Percentiles rank a stretch among this genome's conserved stretches.
Conservation (phyloP, 2,113 vertebrate species). For the Cyprinodon brontotheroides region DNA sequence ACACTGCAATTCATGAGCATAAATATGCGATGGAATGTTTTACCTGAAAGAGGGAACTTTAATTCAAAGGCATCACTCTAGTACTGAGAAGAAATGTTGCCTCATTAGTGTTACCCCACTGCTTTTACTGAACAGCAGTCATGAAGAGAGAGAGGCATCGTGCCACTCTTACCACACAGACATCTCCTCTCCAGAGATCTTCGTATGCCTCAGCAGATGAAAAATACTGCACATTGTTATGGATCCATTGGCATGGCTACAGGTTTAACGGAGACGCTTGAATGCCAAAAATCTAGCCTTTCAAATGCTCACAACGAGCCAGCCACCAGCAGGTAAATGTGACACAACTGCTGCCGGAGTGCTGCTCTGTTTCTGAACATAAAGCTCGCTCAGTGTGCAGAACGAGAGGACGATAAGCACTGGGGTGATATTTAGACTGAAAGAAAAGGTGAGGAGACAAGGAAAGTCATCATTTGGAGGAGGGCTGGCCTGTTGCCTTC, state of each 20-base stretch:
- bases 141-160: slow-evolving; percentile 35
- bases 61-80: slow-evolving; percentile 70
- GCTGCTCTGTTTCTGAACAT: slow-evolving; percentile 24
- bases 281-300: slow-evolving; percentile 34
- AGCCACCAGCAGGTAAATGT: slow-evolving; percentile 39
- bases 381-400: slow-evolving; percentile 14
- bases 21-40: slow-evolving; percentile 69
- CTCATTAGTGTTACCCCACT: slow-evolving; percentile 75
- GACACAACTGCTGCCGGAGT: slow-evolving; percentile 21
- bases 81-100: slow-evolving; percentile 64
- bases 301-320: slow-evolving; percentile 35
- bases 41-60: slow-evolving; percentile 70
- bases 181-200: slow-evolving; percentile 55
- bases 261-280: slow-evolving; percentile 39
- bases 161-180: slow-evolving; percentile 48
- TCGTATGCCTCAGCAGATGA: slow-evolving; percentile 43
- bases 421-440: slow-evolving; percentile 41
- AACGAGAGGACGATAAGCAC: slow-evolving; percentile 10
- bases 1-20: slow-evolving; percentile 62
- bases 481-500: slow-evolving; percentile 59
- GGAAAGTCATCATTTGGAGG: slow-evolving; percentile 69
- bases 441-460: slow-evolving; percentile 60
- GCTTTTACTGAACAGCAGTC: slow-evolving; percentile 59
- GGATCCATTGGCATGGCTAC: slow-evolving; percentile 37
- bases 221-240: slow-evolving; percentile 50